phyloP scores from a whole-genome alignment of 2,888 invertebrate genomes.

The Tachina fera region DNA sequence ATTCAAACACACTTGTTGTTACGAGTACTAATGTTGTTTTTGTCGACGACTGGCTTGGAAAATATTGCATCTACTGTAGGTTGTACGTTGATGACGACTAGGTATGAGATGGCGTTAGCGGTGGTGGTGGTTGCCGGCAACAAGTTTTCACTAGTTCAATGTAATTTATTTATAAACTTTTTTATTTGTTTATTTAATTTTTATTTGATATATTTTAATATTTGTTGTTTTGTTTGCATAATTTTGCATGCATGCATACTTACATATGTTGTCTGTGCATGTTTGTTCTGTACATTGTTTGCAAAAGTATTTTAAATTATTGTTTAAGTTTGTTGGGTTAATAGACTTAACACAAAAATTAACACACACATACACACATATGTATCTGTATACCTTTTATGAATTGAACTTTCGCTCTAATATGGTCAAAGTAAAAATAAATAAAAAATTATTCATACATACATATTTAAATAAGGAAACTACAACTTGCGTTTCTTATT shows the following conservation, averaged over 20 bases:
- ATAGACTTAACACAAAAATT: too few relatives aligned
- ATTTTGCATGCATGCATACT: slow-evolving; percentile 1
- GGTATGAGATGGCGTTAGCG: slow-evolving; percentile 42
- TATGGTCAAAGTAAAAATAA: background rate
- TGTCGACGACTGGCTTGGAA: slow-evolving; percentile 27
- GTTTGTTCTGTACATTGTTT: slow-evolving; percentile 35
- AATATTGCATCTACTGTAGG: slow-evolving; percentile 15
- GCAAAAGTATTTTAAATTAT: background rate
- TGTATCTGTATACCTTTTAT: too few relatives aligned
- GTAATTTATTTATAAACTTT: slow-evolving; percentile 48
- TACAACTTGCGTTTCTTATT: too few relatives aligned
- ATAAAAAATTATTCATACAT: too few relatives aligned
- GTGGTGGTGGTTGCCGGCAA: slow-evolving; percentile 51
- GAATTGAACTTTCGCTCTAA: background rate
- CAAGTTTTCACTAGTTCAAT: slow-evolving; percentile 66
- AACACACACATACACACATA: too few relatives aligned
- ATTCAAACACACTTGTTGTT: slow-evolving; percentile 52
- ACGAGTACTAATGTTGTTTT: slow-evolving; percentile 22
- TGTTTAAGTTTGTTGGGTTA: background rate
- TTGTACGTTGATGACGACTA: slow-evolving; percentile 9
- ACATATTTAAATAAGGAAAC: too few relatives aligned
- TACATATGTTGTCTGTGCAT: too few relatives aligned
- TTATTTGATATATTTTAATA: slow-evolving; percentile 2
- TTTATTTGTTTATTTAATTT: slow-evolving; percentile 20
- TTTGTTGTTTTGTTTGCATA: slow-evolving; percentile 5